Evolutionary conservation across 2,113 vertebrate genomes (phyloP), one percentile per base, ranked within the genome.

Genomic region (Monopterus albus): DNA sequence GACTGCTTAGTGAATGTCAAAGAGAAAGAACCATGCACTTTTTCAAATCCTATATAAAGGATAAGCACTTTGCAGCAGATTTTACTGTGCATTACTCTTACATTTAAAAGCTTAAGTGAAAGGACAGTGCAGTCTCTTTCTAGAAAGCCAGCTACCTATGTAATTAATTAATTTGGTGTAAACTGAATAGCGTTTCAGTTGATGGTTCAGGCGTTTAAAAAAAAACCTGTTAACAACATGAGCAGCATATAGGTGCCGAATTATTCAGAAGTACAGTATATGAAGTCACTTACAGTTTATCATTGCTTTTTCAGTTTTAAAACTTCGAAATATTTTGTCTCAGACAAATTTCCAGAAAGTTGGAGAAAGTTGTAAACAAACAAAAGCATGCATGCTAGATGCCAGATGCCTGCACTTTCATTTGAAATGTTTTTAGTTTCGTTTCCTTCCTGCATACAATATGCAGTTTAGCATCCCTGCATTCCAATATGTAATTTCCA

Each of bases 401-500:
- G 5, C 5, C 14, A 29, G 25, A 26, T 60, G 15, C 6, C 17
- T 60, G 17, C 23, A 20, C 13, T 71, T 47, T 33, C 6, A 11
- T 26, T 55, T 38, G 18, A 62, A 9, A 17, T 20, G 2, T 47
- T n/a, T n/a, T n/a, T n/a, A n/a, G n/a, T 52, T 51, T 56, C 72
- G 17, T 50, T 53, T 63, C 42, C 29, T 4, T 18, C 18, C 45
- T 68, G 8, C 11, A 6, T 53, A 26, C 29, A 42, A 9, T 33
- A 14, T 47, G 33, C 43, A 5, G 21, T 69, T 52, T 47, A 49
- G 28, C 62, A 63, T 9, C 29, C 7, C 45, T 51, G 5, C 29
- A 43, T 75, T 80, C 28, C 31, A 62, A 53, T 65, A 51, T 72
- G 36, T 56, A 13, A 63, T 75, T 75, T 72, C 38, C 38, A 38